phyloP scores from a whole-genome alignment of 2,888 invertebrate species.

The Tupiocoris notatus region DNA sequence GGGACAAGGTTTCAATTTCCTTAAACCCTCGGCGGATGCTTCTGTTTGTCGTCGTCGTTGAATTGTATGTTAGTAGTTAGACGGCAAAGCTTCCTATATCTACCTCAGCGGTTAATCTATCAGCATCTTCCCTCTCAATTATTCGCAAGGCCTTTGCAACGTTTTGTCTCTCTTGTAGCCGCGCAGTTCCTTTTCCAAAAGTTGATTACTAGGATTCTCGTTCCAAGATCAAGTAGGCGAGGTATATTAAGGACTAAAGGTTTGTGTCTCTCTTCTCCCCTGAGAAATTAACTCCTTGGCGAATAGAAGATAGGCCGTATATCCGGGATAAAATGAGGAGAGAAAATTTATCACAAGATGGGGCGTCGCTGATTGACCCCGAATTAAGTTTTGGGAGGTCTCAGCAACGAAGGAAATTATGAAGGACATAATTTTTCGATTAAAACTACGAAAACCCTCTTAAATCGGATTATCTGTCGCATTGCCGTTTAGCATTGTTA shows the following conservation, averaged over 20 bases:
- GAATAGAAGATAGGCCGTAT: too few species aligned
- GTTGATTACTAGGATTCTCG: neutral
- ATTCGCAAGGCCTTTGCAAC: neutral
- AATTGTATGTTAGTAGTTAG: too few species aligned
- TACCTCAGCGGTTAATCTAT: constrained; percentile 31
- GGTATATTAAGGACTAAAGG: neutral
- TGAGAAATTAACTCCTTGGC: neutral
- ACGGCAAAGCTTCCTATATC: neutral
- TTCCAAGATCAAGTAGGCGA: neutral
- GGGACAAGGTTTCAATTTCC: constrained; percentile 37
- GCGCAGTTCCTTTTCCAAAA: neutral
- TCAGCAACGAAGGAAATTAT: too few species aligned
- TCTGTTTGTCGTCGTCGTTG: neutral
- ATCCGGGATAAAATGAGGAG: too few species aligned
- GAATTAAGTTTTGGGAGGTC: too few species aligned
- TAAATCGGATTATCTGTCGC: too few species aligned
- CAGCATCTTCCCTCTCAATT: constrained; percentile 16
- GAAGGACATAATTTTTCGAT: too few species aligned
- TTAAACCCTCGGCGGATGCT: constrained; percentile 27
- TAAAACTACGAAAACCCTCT: too few species aligned
- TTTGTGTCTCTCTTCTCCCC: neutral
- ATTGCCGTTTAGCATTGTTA: too few species aligned
- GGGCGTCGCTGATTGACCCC: too few species aligned
- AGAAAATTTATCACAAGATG: too few species aligned
- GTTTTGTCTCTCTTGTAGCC: neutral